Evolutionary conservation across 2,797 vertebrate genomes (phyloP), one percentile per base, ranked within the genome.

Genomic region (Pteronotus mesoamericanus): DNA sequence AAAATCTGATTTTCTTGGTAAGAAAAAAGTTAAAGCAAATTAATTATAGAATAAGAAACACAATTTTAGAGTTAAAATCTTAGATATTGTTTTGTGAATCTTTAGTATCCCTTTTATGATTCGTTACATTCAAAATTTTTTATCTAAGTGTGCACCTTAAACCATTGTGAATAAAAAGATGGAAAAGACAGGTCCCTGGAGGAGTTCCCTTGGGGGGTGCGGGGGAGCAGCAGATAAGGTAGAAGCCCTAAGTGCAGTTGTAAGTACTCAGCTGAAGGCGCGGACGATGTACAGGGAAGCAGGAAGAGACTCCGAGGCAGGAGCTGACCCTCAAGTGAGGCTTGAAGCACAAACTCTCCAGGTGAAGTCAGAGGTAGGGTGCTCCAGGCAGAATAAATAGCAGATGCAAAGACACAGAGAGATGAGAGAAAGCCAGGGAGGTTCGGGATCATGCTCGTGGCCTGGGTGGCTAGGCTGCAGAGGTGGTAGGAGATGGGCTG

Each of bases 21-120:
- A 61, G 75, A 22, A 66, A 64, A 59, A 79, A 86, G 12, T 42
- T 22, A 91, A 87, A 74, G 39, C 14, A 86, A 59, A 66, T 77
- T 79, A 89, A 80, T 51, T 80, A 12, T 6, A 91, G 37, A 61
- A 48, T 59, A 88, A n/a, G 21, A 64, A 83, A 51, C n/a, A 75
- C 12, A 77, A 22, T 37, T 94, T 75, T 75, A 91, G 44, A 88
- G 53, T 68, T 96, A 83, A 79, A 79, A 66, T 92, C 44, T 6
- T 21, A 68, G 85, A 61, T 64, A 59, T 53, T 48, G 37, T 34
- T 87, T 90, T 71, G 18, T 87, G 37, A 93, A 57, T 80, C 44
- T 79, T 96, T 83, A 82, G 53, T 53, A 77, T 84, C 78, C 29
- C 10, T 79, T 86, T 93, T 88, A 77, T 71, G 53, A 42, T 77